A percentile compares a stretch with the other conserved stretches of the same genome.
These are phyloP conservation scores for Polietes domitor DNA, from an alignment of 2,888 invertebrate species.

Conservation along the genomic window DNA sequence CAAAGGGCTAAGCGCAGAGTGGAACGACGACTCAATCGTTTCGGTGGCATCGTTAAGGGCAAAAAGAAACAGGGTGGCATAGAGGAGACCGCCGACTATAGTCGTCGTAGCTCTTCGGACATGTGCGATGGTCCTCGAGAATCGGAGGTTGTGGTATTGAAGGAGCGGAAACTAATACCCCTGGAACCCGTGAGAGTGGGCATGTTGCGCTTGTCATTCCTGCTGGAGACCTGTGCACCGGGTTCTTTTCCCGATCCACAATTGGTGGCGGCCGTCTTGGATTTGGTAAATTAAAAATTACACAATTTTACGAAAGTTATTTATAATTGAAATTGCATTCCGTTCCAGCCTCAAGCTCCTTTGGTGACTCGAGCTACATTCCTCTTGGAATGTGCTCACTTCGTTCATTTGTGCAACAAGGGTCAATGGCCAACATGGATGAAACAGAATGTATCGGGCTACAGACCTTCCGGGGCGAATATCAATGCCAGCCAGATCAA, in stretches of 20 bases:
- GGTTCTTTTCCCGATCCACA: conserved; percentile 98
- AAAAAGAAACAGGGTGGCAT: conserved; percentile 94
- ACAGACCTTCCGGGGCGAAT: conserved; percentile 85
- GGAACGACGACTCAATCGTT: conserved; percentile 93
- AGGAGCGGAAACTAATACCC: conserved; percentile 92
- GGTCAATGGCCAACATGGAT: conserved; percentile 99
- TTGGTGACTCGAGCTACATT: conserved; percentile 95
- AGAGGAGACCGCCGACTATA: conserved; percentile 91
- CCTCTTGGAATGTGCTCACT: conserved; percentile 96
- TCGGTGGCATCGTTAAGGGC: conserved; percentile 91
- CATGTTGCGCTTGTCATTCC: conserved; percentile 93
- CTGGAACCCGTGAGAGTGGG: conserved; percentile 91
- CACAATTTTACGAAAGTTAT: not conserved
- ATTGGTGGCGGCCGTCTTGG: conserved; percentile 95
- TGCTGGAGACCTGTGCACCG: conserved; percentile 97
- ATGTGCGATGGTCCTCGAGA: conserved; percentile 90
- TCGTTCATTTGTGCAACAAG: conserved; percentile 98
- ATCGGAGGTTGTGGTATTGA: conserved; percentile 93
- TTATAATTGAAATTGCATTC: conserved; percentile 8
- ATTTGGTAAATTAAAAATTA: conserved; percentile 86
- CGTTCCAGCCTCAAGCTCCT: conserved; percentile 92
- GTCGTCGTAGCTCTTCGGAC: conserved; percentile 92
- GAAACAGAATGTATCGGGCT: conserved; percentile 89
- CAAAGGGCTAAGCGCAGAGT: conserved; percentile 93
- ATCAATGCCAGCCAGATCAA: conserved; percentile 80